Percentiles rank a stretch among this genome's conserved stretches.
phyloP scores from a whole-genome alignment of 2,888 invertebrate species.

The Erebia epiphron region DNA sequence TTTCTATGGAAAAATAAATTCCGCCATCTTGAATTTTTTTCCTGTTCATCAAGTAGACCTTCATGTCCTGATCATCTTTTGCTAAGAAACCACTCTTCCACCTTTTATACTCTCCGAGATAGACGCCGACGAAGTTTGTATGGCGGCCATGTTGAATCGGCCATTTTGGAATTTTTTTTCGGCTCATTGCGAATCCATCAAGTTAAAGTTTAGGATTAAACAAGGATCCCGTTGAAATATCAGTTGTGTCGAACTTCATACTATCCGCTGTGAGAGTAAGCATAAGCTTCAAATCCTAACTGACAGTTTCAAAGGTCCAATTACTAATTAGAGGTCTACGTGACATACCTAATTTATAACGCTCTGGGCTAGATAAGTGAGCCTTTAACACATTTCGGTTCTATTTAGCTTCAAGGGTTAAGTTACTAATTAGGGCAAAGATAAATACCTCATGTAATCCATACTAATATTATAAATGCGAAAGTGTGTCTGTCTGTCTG shows the following conservation, averaged over 20 bases:
- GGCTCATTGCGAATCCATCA: too few relatives aligned
- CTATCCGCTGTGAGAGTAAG: not conserved
- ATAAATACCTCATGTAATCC: not conserved
- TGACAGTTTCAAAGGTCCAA: constrained; percentile 11
- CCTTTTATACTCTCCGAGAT: too few relatives aligned
- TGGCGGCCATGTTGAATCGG: too few relatives aligned
- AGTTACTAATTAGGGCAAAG: not conserved
- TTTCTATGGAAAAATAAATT: too few relatives aligned
- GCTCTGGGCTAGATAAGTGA: not conserved
- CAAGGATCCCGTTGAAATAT: not conserved
- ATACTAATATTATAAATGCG: too few relatives aligned
- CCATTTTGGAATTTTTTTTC: too few relatives aligned
- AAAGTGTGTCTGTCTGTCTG: too few relatives aligned
- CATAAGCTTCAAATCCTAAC: constrained; percentile 10
- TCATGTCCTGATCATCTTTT: too few relatives aligned
- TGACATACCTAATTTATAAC: constrained; percentile 13
- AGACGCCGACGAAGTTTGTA: too few relatives aligned
- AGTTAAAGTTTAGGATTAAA: constrained; percentile 1
- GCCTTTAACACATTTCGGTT: not conserved
- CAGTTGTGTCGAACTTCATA: constrained; percentile 7
- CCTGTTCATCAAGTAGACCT: too few relatives aligned
- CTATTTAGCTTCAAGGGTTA: not conserved
- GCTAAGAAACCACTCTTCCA: too few relatives aligned
- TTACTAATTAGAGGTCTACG: constrained; percentile 19
- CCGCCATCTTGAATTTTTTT: too few relatives aligned